phyloP scores from a whole-genome alignment of 2,797 vertebrate genomes.

The Siniperca scherzeri region DNA sequence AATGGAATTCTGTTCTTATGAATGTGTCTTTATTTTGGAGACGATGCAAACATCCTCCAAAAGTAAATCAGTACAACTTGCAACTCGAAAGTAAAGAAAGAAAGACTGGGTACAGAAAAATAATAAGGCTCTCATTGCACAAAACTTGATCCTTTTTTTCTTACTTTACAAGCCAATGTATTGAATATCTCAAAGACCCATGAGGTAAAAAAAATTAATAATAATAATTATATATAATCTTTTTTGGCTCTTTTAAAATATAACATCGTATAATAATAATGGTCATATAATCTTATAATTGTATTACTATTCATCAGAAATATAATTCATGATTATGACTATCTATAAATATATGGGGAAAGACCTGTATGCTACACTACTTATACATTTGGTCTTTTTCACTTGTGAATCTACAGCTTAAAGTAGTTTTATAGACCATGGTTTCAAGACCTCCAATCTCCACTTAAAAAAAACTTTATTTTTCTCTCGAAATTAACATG shows the following conservation, averaged over 20 bases:
- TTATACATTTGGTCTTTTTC: not conserved
- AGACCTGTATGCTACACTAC: not conserved
- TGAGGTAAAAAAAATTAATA: not conserved
- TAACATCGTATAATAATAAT: not conserved
- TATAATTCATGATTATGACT: too few species aligned
- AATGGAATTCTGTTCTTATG: not conserved
- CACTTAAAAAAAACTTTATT: not conserved
- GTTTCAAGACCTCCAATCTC: not conserved
- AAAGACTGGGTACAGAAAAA: not conserved
- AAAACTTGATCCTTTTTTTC: not conserved
- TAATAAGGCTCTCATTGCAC: not conserved
- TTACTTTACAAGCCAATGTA: not conserved
- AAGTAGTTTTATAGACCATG: not conserved
- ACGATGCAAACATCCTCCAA: not conserved
- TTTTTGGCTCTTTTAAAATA: not conserved
- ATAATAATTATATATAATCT: not conserved
- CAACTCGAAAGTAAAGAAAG: not conserved
- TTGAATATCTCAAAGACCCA: not conserved
- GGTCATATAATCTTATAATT: not conserved
- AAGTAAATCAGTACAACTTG: not conserved
- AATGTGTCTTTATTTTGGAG: not conserved
- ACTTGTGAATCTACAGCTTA: slow-evolving; percentile 1
- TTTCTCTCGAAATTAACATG: slow-evolving; percentile 2
- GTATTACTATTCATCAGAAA: not conserved
- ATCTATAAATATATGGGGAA: too few species aligned